Evolutionary conservation across 2,888 invertebrate genomes (phyloP), one percentile per base, ranked within the genome.

Genomic region (Petrolisthes cinctipes): DNA sequence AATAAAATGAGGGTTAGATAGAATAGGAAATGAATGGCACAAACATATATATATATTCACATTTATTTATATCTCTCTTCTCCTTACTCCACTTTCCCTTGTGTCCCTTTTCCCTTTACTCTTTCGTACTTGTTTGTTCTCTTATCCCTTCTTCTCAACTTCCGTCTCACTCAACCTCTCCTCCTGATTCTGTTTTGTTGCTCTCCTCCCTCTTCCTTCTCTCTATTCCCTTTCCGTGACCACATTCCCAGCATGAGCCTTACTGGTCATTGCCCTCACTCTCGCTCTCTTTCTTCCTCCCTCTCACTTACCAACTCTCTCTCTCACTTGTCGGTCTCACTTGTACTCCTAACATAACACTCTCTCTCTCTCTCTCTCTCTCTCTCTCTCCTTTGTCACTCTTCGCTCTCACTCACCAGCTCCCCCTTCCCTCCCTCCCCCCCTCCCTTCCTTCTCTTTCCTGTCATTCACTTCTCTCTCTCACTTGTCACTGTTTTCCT

Each of bases 331-430:
- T 20, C 14, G 17, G 14, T 71, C 71, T n/a, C 71, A n/a, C 71
- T 0, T 17, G n/a, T n/a, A 6, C 71, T 71, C 71, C 20, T 71
- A 20, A 37, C 37, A 37, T 37, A 37, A 37, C 20, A 11, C n/a
- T n/a, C n/a, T n/a, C n/a, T n/a, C n/a, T n/a, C n/a, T n/a, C n/a
- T n/a, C 71, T 66, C 71, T 68, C 82, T 53, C 23, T n/a, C 71
- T 82, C 71, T 68, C 82, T 37, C 82, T 53, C 71, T 82, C 80
- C 4, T 73, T 73, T n/a, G 7, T 20, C 73, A 11, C 23, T 23
- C 73, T n/a, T 20, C n/a, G 11, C n/a, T n/a, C n/a, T n/a, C 23
- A 17, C 73, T 7, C 73, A 20, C n/a, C 23, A 11, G 11, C 73
- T 20, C 73, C 23, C 56, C 57, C 80, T 80, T 23, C 56, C 80